phyloP scores from a whole-genome alignment of 2,888 invertebrate genomes.

The Gymnosoma rotundatum region DNA sequence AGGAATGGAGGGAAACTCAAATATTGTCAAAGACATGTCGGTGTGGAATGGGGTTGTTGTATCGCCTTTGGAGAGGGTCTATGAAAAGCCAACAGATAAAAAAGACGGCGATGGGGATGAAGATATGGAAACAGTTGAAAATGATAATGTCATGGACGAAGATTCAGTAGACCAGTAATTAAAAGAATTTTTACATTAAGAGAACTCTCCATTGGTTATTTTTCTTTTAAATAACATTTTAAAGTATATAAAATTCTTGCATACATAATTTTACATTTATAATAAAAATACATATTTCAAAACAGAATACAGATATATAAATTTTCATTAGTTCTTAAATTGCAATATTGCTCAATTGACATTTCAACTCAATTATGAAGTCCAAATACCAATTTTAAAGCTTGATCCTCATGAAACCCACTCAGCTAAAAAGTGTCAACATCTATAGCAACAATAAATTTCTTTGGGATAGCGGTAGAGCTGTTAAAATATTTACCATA shows the following conservation, averaged over 20 bases:
- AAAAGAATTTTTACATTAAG: background rate
- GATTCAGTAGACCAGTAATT: slow-evolving; percentile 76
- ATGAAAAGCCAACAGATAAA: slow-evolving; percentile 90
- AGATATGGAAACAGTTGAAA: slow-evolving; percentile 86
- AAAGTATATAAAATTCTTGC: background rate
- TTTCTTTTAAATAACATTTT: no score
- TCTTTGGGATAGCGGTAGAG: no score
- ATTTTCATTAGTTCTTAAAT: no score
- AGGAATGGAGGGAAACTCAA: slow-evolving; percentile 85
- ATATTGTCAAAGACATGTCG: slow-evolving; percentile 91
- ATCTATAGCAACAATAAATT: no score
- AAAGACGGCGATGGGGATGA: slow-evolving; percentile 87
- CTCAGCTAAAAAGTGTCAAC: no score
- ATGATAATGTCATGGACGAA: slow-evolving; percentile 81
- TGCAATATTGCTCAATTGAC: no score
- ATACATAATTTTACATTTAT: background rate
- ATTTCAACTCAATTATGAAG: no score
- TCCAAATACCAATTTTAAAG: no score
- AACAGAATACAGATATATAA: background rate
- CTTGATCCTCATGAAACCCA: no score
- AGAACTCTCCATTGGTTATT: background rate
- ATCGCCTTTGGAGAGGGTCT: slow-evolving; percentile 96
- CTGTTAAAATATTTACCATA: no score
- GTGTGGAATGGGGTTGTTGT: slow-evolving; percentile 99
- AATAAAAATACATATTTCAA: background rate